Percentiles rank a stretch among this genome's conserved stretches.
Evolutionary conservation across 1,140 invertebrate species (phyloP).

Genomic region (Drosophila nikananu): DNA sequence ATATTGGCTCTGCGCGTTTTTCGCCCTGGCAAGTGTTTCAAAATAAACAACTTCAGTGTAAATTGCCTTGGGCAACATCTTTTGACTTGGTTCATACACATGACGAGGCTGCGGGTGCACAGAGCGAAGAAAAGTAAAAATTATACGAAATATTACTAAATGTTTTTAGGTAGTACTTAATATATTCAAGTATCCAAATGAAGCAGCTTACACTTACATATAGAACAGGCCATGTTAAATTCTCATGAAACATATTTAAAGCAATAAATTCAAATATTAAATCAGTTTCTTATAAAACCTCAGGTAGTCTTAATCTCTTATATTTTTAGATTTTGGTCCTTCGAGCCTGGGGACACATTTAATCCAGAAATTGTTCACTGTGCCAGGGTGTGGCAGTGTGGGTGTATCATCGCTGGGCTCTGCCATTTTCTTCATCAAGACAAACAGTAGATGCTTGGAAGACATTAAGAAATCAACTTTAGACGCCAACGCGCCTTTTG

Average conservation of each 20-base stretch:
- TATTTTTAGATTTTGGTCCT: not conserved
- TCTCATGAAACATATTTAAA: not conserved
- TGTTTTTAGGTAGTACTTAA: not conserved
- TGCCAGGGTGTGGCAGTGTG: conserved; percentile 1
- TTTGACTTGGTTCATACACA: conserved; percentile 57
- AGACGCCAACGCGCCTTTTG: conserved; percentile 76
- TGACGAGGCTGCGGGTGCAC: conserved; percentile 7
- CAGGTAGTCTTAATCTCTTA: not conserved
- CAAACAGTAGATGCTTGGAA: conserved; percentile 71
- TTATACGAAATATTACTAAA: not conserved
- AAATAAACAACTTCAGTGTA: conserved; percentile 81
- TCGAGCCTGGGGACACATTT: not conserved
- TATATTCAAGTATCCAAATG: not conserved
- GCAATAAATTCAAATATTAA: not conserved
- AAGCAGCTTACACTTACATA: not conserved
- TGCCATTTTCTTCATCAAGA: conserved; percentile 73
- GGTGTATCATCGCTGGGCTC: conserved; percentile 51
- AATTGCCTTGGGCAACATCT: conserved; percentile 62
- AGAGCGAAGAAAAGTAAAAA: not conserved
- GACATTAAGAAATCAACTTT: conserved; percentile 84
- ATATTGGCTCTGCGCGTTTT: conserved; percentile 56
- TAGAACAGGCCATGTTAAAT: not conserved
- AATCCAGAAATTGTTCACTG: not conserved
- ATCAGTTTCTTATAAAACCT: not conserved
- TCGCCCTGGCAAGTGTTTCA: conserved; percentile 71